Percentiles rank a stretch among this genome's conserved stretches.
phyloP scores from a whole-genome alignment of 2,888 invertebrate genomes.

The Mythimna vitellina region DNA sequence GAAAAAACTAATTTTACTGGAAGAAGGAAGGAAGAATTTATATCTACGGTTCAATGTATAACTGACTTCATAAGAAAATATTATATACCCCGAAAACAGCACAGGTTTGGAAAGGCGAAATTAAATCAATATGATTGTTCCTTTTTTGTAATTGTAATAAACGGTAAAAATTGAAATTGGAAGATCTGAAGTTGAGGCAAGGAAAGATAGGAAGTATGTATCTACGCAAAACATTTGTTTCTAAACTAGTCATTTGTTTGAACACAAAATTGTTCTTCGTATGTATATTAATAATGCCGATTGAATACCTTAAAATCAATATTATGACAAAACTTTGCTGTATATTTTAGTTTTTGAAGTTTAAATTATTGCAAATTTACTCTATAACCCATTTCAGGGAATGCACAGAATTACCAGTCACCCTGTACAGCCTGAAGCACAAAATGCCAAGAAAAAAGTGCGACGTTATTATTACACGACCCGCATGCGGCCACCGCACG shows the following conservation, averaged over 20 bases:
- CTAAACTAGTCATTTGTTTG: slow-evolving; percentile 55
- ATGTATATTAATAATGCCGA: slow-evolving; percentile 24
- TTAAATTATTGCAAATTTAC: neutral
- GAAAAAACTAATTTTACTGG: slow-evolving; percentile 1
- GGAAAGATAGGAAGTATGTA: slow-evolving; percentile 5
- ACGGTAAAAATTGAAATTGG: slow-evolving; percentile 3
- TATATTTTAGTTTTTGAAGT: neutral
- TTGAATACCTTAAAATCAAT: slow-evolving; percentile 27
- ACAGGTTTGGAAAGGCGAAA: slow-evolving; percentile 7
- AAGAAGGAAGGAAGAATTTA: slow-evolving; percentile 31
- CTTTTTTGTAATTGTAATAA: slow-evolving; percentile 14
- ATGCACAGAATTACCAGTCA: neutral
- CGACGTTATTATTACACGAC: too few species aligned
- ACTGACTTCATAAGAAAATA: slow-evolving; percentile 49
- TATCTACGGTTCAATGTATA: slow-evolving; percentile 18
- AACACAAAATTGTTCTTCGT: slow-evolving; percentile 54
- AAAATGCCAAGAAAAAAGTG: neutral
- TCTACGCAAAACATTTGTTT: slow-evolving; percentile 32
- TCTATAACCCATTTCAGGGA: neutral
- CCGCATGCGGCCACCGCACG: neutral
- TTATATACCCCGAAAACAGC: slow-evolving; percentile 4
- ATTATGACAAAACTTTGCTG: neutral
- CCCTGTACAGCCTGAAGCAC: neutral
- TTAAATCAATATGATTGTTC: slow-evolving; percentile 39
- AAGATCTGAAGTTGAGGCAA: slow-evolving; percentile 38